Evolutionary conservation across 2,113 vertebrate genomes (phyloP), one percentile per base, ranked within the genome.

Genomic region (Damaliscus lunatus): DNA sequence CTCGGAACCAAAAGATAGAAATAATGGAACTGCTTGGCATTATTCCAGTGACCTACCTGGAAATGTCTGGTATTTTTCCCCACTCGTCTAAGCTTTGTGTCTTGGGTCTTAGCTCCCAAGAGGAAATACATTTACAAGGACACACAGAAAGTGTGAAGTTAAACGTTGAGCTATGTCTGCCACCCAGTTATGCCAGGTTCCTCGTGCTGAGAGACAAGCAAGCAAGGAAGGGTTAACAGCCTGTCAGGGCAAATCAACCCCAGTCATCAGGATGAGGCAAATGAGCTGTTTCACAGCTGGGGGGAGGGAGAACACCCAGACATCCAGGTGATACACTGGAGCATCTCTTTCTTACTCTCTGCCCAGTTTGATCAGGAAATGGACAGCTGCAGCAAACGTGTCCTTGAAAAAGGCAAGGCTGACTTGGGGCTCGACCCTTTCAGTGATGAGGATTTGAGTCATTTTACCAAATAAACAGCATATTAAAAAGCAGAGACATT

Each of bases 101-200:
- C 27, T 31, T 1, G 80, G 10, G 12, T 71, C 21, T 64, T n/a
- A 43, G 13, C 19, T 95, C 10, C 3, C 40, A 88, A 90, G 7
- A 81, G 40, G 16, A 96, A 96, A 36, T 23, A 40, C 13, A 88
- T 94, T 83, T 85, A 71, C 40, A 23, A 48, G n/a, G 25, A 50
- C 2, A n/a, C 25, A 43, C 16, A 94, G 27, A 78, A 77, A 71
- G 62, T 16, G 0, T 67, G 25, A 31, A 31, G 25, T 46, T 55
- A 55, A 85, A 57, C 16, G 36, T 82, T 67, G 82, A 91, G n/a
- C 15, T 50, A 11, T 2, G 4, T 40, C 21, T 89, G 15, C 53
- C 48, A 86, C 19, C 14, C 0, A 14, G 55, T 67, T 52, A 43
- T 12, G 86, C 78, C n/a, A 80, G 74, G 19, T 78, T 90, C 19